Evolutionary conservation across 2,888 invertebrate genomes (phyloP).

Genomic region (Salticus scenicus): DNA sequence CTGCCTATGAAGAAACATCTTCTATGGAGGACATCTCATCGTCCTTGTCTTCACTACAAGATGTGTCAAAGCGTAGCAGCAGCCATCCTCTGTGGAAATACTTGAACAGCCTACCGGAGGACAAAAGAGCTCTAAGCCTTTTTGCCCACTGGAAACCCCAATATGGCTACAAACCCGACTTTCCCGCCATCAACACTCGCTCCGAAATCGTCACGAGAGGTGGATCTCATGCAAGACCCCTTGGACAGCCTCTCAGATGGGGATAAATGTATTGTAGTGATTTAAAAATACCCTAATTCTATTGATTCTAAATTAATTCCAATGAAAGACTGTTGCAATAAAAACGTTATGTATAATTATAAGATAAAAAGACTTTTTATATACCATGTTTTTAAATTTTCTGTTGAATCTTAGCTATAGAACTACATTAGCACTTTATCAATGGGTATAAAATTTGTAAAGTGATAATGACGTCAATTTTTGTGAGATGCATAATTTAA

Average conservation of each 20-base stretch:
- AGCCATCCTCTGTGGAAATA: background rate
- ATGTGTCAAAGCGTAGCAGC: background rate
- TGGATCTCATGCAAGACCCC: constrained; percentile 26
- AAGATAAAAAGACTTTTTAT: too few species aligned
- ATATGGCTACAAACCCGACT: constrained; percentile 22
- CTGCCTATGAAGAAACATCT: background rate
- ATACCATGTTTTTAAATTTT: too few species aligned
- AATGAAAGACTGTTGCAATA: background rate
- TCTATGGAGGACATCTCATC: constrained; percentile 12
- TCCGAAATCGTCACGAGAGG: constrained; percentile 58
- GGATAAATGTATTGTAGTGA: constrained; percentile 12
- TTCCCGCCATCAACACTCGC: constrained; percentile 44
- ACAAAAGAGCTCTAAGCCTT: constrained; percentile 49
- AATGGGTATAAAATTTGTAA: too few species aligned
- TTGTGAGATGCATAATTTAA: too few species aligned
- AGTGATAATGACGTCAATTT: too few species aligned
- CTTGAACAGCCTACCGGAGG: constrained; percentile 15
- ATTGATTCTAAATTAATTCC: background rate
- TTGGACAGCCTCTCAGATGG: constrained; percentile 60
- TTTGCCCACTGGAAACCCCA: constrained; percentile 51
- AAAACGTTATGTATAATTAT: too few species aligned
- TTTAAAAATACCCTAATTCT: too few species aligned
- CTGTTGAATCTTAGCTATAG: too few species aligned
- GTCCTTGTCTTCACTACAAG: constrained; percentile 9
- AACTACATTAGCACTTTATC: too few species aligned